A percentile compares a stretch with the other conserved stretches of the same genome.
Evolutionary conservation across 2,888 invertebrate species (phyloP).

Genomic region (Halocaridina rubra): DNA sequence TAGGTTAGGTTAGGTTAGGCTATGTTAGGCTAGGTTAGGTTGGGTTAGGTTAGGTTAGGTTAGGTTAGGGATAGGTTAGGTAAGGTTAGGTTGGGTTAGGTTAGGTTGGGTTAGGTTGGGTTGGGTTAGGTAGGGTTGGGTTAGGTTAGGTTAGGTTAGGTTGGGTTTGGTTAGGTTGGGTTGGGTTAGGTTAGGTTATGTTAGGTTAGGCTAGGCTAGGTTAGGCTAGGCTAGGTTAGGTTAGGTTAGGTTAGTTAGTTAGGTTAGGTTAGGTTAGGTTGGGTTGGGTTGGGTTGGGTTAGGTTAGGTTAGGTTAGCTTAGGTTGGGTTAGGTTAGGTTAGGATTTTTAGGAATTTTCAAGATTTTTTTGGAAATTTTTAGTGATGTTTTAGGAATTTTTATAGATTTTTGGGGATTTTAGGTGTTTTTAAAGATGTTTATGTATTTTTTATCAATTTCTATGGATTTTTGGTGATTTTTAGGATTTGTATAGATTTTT

Average conservation of each 20-base stretch:
- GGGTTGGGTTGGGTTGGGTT: conserved; percentile 12
- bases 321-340: conserved; percentile 15
- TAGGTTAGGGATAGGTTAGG: background rate
- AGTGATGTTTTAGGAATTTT: too few species aligned
- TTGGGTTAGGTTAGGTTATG: conserved; percentile 15
- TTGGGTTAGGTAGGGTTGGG: background rate
- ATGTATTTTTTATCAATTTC: too few species aligned
- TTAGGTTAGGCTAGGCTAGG: conserved; percentile 12
- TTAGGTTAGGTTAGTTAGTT: conserved; percentile 17
- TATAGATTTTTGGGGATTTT: too few species aligned
- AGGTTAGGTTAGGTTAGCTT: conserved; percentile 22
- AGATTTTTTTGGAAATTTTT: too few species aligned
- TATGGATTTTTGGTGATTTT: too few species aligned
- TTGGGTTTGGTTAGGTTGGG: conserved; percentile 26
- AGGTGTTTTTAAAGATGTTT: too few species aligned
- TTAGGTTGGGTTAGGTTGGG: background rate
- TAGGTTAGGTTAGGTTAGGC: conserved; percentile 12
- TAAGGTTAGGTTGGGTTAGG: background rate
- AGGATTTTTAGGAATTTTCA: too few species aligned
- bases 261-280: background rate
- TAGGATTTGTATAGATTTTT: too few species aligned
- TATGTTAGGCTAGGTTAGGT: background rate
- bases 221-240: conserved; percentile 19
- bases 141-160: conserved; percentile 25
- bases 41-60: background rate